Evolutionary conservation across 2,888 invertebrate species (phyloP), one percentile per base, ranked within the genome.

Genomic region (Gryllus longicercus): DNA sequence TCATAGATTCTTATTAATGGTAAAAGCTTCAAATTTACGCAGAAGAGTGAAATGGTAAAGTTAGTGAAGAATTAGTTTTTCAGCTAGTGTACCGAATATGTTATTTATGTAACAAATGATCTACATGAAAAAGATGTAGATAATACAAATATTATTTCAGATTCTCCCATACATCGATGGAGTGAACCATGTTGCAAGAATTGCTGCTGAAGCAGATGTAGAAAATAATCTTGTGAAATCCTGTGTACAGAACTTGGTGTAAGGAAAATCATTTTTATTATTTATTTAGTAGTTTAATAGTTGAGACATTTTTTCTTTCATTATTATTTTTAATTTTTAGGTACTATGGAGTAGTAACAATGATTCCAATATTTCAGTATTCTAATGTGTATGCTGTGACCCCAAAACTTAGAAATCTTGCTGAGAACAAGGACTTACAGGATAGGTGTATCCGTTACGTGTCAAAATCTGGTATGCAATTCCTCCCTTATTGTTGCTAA

Each of bases 221-320:
- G 97, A 98, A 86, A 95, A 95, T 83, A 95, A 96, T 86, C 89
- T 98, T 51, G 98, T 98, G 0, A 98, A 98, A 87, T 95, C 96
- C 0, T 97, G 97, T 86, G 92, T 98, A 81, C 97, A 97, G 86
- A 98, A 98, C 88, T 89, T 98, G 83, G 92, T 95, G 83, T 97
- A 93, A 86, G 89, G 86, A 80, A 50, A 50, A 76, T 38, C 8
- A 51, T 51, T 11, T 38, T 3, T 11, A 50, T 74, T 10, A 25
- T 16, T 51, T 63, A 63, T 50, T 25, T 25, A 50, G 2, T 21
- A 11, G 2, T n/a, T 77, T 3, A 63, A 63, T n/a, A 16, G 18
- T 18, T 63, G 1, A 5, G n/a, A 16, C 5, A 38, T 0, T 63
- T 63, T n/a, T 63, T 63, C 8, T 16, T 2, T 63, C 16, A 0